Evolutionary conservation across 92 coral and sea anemone genomes (phyloP).

Genomic region (Parazoanthus swiftii): DNA sequence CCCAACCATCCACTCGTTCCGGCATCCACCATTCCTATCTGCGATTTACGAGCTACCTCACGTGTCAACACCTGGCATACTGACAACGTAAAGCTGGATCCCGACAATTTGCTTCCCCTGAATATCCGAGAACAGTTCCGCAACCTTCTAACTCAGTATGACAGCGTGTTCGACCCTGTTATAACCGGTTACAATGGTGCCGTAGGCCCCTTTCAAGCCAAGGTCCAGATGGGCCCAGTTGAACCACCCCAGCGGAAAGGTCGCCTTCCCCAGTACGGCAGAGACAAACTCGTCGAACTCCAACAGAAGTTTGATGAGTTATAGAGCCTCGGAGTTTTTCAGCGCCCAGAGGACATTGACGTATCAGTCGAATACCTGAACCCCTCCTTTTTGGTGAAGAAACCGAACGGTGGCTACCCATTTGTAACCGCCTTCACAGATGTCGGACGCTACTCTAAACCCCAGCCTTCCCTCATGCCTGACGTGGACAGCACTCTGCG

Average conservation of each 20-base stretch:
- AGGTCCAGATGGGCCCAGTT: too few species aligned
- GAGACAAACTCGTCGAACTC: too few species aligned
- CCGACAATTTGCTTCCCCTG: neutral
- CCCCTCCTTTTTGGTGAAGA: constrained; percentile 8
- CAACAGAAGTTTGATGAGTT: too few species aligned
- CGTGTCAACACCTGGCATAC: neutral
- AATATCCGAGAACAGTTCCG: too few species aligned
- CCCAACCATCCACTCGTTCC: neutral
- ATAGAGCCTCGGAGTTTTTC: too few species aligned
- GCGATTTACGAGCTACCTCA: neutral
- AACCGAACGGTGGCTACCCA: constrained; percentile 7
- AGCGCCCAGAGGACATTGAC: neutral
- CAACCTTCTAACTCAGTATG: too few species aligned
- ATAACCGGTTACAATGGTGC: too few species aligned
- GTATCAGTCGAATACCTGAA: neutral
- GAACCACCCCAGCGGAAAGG: too few species aligned
- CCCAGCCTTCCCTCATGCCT: constrained; percentile 14
- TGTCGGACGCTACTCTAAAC: constrained; percentile 6
- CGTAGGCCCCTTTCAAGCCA: too few species aligned
- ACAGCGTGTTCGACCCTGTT: too few species aligned
- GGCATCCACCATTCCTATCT: neutral
- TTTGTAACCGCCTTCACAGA: constrained; percentile 34
- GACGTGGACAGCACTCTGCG: constrained; percentile 13
- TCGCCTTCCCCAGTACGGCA: too few species aligned
- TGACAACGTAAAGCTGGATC: neutral